These are phyloP conservation scores for Garrulus glandarius DNA, from an alignment of 2,797 vertebrate species.

Conservation along the genomic window DNA sequence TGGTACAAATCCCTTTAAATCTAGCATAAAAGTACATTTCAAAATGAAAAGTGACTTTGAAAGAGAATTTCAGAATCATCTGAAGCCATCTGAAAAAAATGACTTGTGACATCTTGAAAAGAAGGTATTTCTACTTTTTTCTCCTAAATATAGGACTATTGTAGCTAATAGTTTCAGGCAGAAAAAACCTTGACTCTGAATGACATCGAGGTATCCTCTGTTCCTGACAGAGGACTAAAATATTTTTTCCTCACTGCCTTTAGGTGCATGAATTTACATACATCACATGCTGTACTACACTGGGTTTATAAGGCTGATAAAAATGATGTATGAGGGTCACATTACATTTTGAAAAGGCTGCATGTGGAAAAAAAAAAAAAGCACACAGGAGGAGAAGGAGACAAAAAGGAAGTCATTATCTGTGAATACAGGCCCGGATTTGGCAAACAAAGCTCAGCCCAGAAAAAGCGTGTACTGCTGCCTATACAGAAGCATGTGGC, in stretches of 20 bases:
- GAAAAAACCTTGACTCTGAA: neutral
- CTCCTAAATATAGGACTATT: neutral
- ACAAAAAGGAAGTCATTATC: slow-evolving; percentile 37
- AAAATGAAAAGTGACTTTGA: neutral
- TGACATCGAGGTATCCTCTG: neutral
- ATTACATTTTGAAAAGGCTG: neutral
- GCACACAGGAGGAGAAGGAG: neutral
- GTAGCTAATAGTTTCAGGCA: neutral
- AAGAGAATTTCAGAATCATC: neutral
- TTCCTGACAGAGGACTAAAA: neutral
- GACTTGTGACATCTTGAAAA: neutral
- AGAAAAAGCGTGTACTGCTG: neutral
- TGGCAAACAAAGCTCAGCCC: slow-evolving; percentile 23
- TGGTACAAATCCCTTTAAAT: neutral
- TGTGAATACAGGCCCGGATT: slow-evolving; percentile 28
- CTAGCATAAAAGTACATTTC: neutral
- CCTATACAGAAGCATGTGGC: neutral
- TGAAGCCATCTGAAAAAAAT: neutral
- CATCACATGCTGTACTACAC: neutral
- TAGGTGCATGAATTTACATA: slow-evolving; percentile 39
- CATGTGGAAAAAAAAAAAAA: neutral
- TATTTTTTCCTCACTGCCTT: neutral
- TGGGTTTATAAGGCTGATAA: slow-evolving; percentile 12
- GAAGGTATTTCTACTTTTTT: neutral
- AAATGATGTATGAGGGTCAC: slow-evolving; percentile 19